Conservation (phyloP, 2,113 vertebrate species). For the Entelurus aequoreus region DNA sequence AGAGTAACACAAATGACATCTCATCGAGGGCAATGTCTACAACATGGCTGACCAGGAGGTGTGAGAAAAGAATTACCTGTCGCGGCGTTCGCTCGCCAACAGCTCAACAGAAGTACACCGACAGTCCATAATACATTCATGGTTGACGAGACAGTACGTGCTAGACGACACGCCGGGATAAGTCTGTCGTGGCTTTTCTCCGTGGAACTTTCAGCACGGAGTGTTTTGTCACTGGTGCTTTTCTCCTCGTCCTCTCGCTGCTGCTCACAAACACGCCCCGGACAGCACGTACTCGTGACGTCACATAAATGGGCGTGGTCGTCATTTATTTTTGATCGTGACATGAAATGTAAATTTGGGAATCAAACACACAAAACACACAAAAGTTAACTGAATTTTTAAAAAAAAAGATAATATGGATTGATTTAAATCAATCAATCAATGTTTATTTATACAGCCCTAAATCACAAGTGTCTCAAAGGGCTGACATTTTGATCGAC, state of each 20-base stretch:
- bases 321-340: background rate
- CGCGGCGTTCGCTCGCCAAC: conserved; percentile 50
- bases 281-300: conserved; percentile 59
- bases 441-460: too few species aligned
- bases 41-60: conserved; percentile 58
- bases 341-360: background rate
- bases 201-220: background rate
- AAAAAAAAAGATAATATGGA: too few species aligned
- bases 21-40: conserved; percentile 37
- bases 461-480: too few species aligned
- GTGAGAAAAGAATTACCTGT: conserved; percentile 64
- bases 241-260: conserved; percentile 63
- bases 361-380: background rate
- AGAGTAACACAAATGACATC: background rate
- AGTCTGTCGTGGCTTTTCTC: background rate
- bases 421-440: too few species aligned
- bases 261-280: conserved; percentile 41
- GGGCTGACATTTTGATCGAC: too few species aligned
- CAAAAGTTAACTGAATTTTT: too few species aligned
- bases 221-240: background rate
- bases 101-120: conserved; percentile 55
- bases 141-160: background rate
- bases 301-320: conserved; percentile 25
- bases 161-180: background rate
- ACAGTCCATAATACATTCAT: conserved; percentile 66